phyloP scores from a whole-genome alignment of 2,113 vertebrate genomes.

The Cheirogaleus medius region DNA sequence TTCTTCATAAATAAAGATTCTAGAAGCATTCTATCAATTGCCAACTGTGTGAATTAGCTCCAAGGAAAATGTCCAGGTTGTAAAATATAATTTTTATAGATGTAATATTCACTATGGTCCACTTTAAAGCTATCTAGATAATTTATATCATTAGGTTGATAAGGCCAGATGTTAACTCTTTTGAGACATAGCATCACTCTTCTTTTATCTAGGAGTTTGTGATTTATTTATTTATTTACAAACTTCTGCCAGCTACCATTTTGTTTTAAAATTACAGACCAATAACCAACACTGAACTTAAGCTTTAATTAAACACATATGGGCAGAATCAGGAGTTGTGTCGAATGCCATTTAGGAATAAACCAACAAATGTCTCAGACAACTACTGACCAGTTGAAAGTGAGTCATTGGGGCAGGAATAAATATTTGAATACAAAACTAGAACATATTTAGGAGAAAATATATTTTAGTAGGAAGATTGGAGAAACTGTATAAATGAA shows the following conservation, averaged over 20 bases:
- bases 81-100: not conserved
- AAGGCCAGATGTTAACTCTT: not conserved
- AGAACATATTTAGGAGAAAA: not conserved
- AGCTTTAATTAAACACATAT: not conserved
- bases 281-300: not conserved
- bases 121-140: not conserved
- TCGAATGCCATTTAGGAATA: not conserved
- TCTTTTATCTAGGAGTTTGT: not conserved
- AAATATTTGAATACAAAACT: not conserved
- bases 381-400: not conserved
- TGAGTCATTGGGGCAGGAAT: not conserved
- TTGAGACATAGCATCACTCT: not conserved
- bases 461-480: not conserved
- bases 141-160: not conserved
- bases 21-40: not conserved
- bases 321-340: not conserved
- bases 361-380: not conserved
- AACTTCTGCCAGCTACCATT: not conserved
- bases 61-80: not conserved
- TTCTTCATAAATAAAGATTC: not conserved
- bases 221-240: not conserved
- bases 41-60: not conserved
- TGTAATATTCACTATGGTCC: not conserved
- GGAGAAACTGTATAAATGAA: not conserved
- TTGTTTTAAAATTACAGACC: not conserved